A percentile compares a stretch with the other conserved stretches of the same genome.
These are phyloP conservation scores for Furnarius figulus DNA, from an alignment of 2,113 vertebrate species.

Conservation along the genomic window DNA sequence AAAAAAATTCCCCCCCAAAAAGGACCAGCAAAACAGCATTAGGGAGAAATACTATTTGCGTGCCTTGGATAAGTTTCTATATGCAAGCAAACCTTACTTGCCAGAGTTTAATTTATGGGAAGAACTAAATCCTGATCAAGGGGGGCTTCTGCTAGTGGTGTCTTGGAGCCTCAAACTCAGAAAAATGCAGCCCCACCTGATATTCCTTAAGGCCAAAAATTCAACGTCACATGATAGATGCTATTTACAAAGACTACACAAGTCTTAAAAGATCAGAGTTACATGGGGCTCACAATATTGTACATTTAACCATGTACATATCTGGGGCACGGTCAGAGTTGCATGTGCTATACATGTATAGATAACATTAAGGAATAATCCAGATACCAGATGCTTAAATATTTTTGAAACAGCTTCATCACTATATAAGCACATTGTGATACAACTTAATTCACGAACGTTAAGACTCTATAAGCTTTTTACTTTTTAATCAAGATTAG, in stretches of 20 bases:
- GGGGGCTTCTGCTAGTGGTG: not conserved
- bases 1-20: not conserved
- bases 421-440: not conserved
- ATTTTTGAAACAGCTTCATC: not conserved
- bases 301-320: rapidly evolving
- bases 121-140: not conserved
- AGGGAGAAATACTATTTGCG: not conserved
- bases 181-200: not conserved
- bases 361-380: not conserved
- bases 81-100: not conserved
- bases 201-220: not conserved
- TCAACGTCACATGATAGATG: rapidly evolving
- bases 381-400: not conserved
- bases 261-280: not conserved
- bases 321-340: not conserved
- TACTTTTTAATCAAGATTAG: conserved; percentile 34
- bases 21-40: not conserved
- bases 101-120: not conserved
- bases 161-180: not conserved
- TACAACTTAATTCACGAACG: not conserved
- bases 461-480: not conserved
- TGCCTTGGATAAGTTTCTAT: not conserved
- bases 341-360: not conserved
- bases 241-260: not conserved
- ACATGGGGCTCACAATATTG: not conserved